phyloP scores from a whole-genome alignment of 2,888 invertebrate species.

The Archips crataeganus region DNA sequence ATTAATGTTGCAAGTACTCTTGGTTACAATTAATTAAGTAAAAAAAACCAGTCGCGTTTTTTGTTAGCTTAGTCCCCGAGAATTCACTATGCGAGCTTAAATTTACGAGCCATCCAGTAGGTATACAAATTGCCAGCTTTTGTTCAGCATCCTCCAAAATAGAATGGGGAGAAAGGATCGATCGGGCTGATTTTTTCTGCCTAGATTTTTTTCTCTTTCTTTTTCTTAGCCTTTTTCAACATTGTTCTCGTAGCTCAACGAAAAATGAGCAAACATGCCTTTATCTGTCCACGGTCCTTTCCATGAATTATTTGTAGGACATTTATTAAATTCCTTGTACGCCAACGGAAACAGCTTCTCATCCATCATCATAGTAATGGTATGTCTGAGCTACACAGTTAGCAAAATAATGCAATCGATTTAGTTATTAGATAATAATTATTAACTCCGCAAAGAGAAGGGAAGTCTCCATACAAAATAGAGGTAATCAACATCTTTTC shows the following conservation, averaged over 20 bases:
- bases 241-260: conserved; percentile 13
- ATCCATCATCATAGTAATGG: background rate
- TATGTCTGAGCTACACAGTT: background rate
- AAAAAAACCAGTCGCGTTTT: conserved; percentile 9
- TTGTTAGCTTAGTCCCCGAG: conserved; percentile 14
- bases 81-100: conserved; percentile 36
- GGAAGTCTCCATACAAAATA: no score
- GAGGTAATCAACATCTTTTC: no score
- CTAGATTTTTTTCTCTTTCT: conserved; percentile 31
- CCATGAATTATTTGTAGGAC: background rate
- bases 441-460: no score
- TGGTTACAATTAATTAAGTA: conserved; percentile 16
- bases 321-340: conserved; percentile 3
- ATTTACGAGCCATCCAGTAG: conserved; percentile 39
- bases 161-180: conserved; percentile 30
- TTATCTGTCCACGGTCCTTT: background rate
- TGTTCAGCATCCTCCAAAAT: conserved; percentile 36
- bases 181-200: conserved; percentile 27
- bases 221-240: conserved; percentile 23
- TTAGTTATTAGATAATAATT: no score
- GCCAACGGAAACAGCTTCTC: no score
- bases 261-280: conserved; percentile 28
- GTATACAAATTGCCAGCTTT: conserved; percentile 40
- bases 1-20: background rate
- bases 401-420: no score